Evolutionary conservation across 2,113 vertebrate genomes (phyloP), one percentile per base, ranked within the genome.

Genomic region (Psittacula cyanocephala): DNA sequence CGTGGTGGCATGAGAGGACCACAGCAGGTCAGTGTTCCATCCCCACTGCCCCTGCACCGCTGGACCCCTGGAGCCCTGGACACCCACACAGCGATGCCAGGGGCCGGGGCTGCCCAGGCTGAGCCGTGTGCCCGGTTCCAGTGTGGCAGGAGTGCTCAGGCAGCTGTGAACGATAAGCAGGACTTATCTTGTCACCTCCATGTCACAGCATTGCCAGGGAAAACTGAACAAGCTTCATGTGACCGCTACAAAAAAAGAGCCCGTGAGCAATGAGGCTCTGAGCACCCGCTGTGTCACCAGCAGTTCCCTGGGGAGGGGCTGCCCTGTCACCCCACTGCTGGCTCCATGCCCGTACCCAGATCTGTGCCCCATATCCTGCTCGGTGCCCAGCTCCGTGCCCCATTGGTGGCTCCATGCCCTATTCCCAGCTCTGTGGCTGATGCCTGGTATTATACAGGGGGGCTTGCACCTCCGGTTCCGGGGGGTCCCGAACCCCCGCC

Each of bases 61-160:
- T 7, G 39, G 20, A 16, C 2, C 27, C 33, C 52, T n/a, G 27
- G 33, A 44, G 28, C 33, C 7, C 74, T 8, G 60, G 11, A 25
- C 31, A n/a, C 5, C 6, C 2, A 1, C 33, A 22, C 60, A 35
- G 33, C 4, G 33, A 35, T 23, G 33, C 13, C 9, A 13, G 33
- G 13, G 13, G 13, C 33, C 13, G 9, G 33, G 47, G n/a, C 76
- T 74, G 86, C 25, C 43, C 1, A 16, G 23, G 33, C 67, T 17
- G 59, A 50, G 60, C 75, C 4, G 12, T 3, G 11, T 17, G 70
- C 37, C 41, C 6, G 1, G 49, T 33, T 12, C 52, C 1, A 6
- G 29, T 0, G 6, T 1, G 25, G 82, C n/a, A 8, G 69, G 27
- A 37, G 22, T 2, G 0, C 43, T 6, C 1, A 3, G 50, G 25